phyloP scores from a whole-genome alignment of 2,888 invertebrate species.

The Xestobium rufovillosum region DNA sequence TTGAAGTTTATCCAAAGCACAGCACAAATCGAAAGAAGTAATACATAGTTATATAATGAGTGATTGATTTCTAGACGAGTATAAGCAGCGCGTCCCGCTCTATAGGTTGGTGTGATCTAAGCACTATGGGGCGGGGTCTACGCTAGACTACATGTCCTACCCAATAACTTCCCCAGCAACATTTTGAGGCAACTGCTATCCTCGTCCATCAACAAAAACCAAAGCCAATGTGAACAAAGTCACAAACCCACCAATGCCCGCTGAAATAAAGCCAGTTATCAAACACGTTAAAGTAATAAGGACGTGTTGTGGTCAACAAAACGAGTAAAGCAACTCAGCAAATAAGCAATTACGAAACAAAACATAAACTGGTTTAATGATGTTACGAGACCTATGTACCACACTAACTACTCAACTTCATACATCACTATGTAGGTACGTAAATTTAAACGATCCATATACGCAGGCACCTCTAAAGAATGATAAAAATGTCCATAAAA shows the following conservation, averaged over 20 bases:
- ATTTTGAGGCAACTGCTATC: constrained; percentile 34
- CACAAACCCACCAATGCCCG: constrained; percentile 40
- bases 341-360: constrained; percentile 31
- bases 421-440: neutral
- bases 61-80: constrained; percentile 31
- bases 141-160: constrained; percentile 32
- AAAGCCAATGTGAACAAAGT: constrained; percentile 42
- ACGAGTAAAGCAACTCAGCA: constrained; percentile 38
- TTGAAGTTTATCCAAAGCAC: no score
- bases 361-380: constrained; percentile 27
- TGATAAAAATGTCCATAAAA: constrained; percentile 1
- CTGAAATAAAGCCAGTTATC: constrained; percentile 37
- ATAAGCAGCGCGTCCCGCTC: constrained; percentile 33
- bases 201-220: constrained; percentile 40
- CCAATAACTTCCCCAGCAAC: constrained; percentile 34
- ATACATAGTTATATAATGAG: constrained; percentile 9
- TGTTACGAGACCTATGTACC: no score
- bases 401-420: no score
- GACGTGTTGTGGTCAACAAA: constrained; percentile 25
- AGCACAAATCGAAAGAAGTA: no score
- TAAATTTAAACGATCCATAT: constrained; percentile 18
- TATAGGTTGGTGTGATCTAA: constrained; percentile 29
- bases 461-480: constrained; percentile 23
- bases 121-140: constrained; percentile 27
- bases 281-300: constrained; percentile 13